Percentiles rank a stretch among this genome's conserved stretches.
Evolutionary conservation across 2,113 vertebrate species (phyloP).

Genomic region (Psettodes erumei): DNA sequence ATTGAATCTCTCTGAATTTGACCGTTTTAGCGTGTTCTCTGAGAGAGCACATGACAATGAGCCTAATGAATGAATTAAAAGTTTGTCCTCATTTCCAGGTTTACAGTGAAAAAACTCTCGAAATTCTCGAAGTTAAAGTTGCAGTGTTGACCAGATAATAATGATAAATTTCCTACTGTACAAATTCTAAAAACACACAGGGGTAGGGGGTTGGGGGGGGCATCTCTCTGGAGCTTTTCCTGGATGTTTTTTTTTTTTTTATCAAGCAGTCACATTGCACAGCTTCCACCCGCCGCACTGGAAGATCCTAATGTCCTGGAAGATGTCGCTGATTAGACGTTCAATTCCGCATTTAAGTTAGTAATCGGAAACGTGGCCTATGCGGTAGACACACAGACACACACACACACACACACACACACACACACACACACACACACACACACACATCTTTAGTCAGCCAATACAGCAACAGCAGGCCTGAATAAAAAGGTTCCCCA

Average conservation of each 20-base stretch:
- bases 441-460: not conserved
- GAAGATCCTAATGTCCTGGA: too few species aligned
- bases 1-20: not conserved
- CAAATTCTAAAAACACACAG: too few species aligned
- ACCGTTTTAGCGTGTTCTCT: not conserved
- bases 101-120: not conserved
- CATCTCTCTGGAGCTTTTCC: not conserved
- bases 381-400: not conserved
- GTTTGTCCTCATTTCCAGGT: not conserved
- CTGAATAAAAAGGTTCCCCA: not conserved
- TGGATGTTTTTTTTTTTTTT: not conserved
- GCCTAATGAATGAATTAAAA: not conserved
- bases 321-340: not conserved
- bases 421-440: not conserved
- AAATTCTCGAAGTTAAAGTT: not conserved
- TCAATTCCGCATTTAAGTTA: not conserved
- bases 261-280: not conserved
- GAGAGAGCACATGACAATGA: not conserved
- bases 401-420: not conserved
- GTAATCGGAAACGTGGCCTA: slow-evolving; percentile 43
- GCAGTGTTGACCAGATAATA: not conserved
- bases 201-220: too few species aligned
- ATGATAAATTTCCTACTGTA: too few species aligned
- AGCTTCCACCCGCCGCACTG: too few species aligned
- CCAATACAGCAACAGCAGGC: not conserved